Evolutionary conservation across 2,888 invertebrate genomes (phyloP).

Genomic region (Linyphia triangularis): DNA sequence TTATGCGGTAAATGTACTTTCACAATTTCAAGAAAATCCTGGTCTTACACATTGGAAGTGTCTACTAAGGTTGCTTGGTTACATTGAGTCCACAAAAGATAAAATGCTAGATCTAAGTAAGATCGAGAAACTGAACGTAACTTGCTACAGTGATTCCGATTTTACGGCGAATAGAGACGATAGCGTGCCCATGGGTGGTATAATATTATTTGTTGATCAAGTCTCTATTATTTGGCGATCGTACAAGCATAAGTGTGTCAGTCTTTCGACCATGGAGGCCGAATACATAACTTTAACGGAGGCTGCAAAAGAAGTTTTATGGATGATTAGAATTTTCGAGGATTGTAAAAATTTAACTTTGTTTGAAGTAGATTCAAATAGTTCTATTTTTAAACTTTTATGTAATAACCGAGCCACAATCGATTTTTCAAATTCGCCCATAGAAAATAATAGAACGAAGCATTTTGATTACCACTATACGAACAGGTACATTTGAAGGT

Average conservation of each 20-base stretch:
- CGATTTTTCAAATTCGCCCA: no score
- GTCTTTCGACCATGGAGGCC: conserved; percentile 25
- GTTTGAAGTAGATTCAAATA: no score
- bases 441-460: no score
- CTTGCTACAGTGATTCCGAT: conserved; percentile 6
- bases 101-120: background rate
- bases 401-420: no score
- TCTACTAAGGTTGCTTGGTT: background rate
- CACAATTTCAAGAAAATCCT: background rate
- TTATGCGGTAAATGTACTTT: conserved; percentile 1
- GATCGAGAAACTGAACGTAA: background rate
- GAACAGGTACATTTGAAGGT: no score
- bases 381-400: no score
- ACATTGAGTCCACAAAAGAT: background rate
- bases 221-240: background rate
- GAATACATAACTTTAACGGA: conserved; percentile 33
- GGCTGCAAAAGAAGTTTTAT: conserved; percentile 8
- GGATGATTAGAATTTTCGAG: no score
- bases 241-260: conserved; percentile 32
- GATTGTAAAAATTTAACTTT: no score
- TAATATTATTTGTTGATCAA: conserved; percentile 14
- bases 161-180: conserved; percentile 32
- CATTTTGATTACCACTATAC: no score
- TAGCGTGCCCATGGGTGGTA: background rate
- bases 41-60: background rate